Evolutionary conservation across 1,140 invertebrate genomes (phyloP).

Genomic region (Brachionus sp.): DNA sequence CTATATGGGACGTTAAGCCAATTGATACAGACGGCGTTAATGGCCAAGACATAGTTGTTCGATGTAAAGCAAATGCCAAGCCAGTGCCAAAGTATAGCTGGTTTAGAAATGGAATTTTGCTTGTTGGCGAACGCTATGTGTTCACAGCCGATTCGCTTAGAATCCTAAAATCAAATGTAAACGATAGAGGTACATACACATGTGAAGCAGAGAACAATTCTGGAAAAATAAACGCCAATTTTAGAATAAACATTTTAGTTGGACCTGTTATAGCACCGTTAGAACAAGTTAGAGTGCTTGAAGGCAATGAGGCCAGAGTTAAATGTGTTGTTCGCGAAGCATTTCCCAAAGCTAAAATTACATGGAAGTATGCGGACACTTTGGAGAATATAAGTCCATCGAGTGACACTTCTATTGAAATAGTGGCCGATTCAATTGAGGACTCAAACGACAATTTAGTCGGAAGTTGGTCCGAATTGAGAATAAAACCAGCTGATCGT

Average conservation of each 20-base stretch:
- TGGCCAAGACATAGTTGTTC: slow-evolving; percentile 6
- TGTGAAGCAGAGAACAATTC: slow-evolving; percentile 39
- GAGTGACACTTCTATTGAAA: background rate
- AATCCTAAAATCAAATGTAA: background rate
- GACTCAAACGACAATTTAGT: background rate
- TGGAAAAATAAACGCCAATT: slow-evolving; percentile 9
- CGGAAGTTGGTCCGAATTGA: slow-evolving; percentile 1
- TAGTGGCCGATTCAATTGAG: background rate
- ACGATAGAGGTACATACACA: slow-evolving; percentile 1
- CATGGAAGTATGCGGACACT: slow-evolving; percentile 30
- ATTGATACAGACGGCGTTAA: slow-evolving; percentile 7
- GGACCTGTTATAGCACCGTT: background rate
- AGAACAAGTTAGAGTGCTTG: background rate
- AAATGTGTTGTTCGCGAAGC: slow-evolving; percentile 36
- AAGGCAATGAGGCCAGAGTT: background rate
- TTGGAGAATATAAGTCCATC: background rate
- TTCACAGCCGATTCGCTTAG: background rate
- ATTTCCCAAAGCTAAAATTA: slow-evolving; percentile 31
- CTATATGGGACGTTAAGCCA: background rate
- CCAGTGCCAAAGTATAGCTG: background rate
- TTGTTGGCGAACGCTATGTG: slow-evolving; percentile 6
- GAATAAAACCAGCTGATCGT: background rate
- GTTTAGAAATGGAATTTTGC: background rate
- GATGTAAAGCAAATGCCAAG: slow-evolving; percentile 13
- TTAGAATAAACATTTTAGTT: background rate